phyloP scores from a whole-genome alignment of 2,888 invertebrate species.

The Drosophila ustulata region DNA sequence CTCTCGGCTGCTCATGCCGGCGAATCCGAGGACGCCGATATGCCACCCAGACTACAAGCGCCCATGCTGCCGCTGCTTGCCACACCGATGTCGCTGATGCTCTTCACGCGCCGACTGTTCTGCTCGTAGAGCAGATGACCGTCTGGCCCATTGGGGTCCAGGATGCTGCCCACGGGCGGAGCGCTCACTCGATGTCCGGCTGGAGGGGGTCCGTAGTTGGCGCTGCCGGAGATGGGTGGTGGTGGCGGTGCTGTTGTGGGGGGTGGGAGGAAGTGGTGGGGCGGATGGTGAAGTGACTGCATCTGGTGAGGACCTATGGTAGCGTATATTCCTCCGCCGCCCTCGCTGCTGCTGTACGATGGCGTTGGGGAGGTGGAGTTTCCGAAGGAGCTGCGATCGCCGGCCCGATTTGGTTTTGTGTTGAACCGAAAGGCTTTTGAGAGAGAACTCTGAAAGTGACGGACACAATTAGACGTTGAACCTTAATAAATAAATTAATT shows the following conservation, averaged over 20 bases:
- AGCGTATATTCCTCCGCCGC: conserved; percentile 85
- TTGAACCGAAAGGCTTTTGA: conserved; percentile 85
- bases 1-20: conserved; percentile 76
- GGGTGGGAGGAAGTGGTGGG: conserved; percentile 79
- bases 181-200: conserved; percentile 84
- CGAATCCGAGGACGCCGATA: conserved; percentile 78
- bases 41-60: conserved; percentile 68
- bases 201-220: conserved; percentile 76
- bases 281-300: conserved; percentile 52
- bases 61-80: conserved; percentile 72
- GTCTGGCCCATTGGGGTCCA: conserved; percentile 69
- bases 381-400: conserved; percentile 84
- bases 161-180: conserved; percentile 78
- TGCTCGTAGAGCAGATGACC: conserved; percentile 82
- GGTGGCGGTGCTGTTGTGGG: conserved; percentile 84
- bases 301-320: conserved; percentile 82
- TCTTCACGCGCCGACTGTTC: conserved; percentile 84
- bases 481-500: background rate
- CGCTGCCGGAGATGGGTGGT: conserved; percentile 60
- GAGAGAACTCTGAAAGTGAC: conserved; percentile 81
- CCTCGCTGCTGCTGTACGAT: conserved; percentile 85
- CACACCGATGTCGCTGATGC: conserved; percentile 85
- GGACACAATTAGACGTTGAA: background rate
- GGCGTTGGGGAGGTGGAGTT: conserved; percentile 85
- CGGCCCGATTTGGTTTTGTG: conserved; percentile 82